Evolutionary conservation across 53 echinoderm and acorn worm species (phyloP), one percentile per base, ranked within the genome.

Genomic region (Temnopleurus reevesii): DNA sequence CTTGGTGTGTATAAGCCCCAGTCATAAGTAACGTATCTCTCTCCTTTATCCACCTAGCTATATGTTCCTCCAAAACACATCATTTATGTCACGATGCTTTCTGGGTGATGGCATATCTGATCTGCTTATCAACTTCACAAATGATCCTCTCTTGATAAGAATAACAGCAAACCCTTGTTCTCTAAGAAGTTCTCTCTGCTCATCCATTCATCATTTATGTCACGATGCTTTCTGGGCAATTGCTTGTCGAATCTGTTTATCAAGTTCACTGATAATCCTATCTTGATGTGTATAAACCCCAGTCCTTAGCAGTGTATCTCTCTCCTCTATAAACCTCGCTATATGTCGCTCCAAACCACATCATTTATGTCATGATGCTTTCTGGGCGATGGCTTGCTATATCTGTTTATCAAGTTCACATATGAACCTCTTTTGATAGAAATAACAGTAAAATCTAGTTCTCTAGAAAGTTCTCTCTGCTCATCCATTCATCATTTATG

Each of bases 221-320:
- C 53, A 51, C 15, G 53, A 36, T 88, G 86, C 45, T 94, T 92
- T 53, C 90, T 85, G 10, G 25, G 76, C 64, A n/a, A n/a, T n/a
- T n/a, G n/a, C n/a, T n/a, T n/a, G n/a, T n/a, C n/a, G 53, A 17
- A 96, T 92, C 89, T 96, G 94, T 47, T 89, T 86, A 81, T 96
- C 94, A 13, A 96, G 81, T 55, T 96, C 96, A 49, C 84, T 87
- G 44, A 96, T 94, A 46, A 96, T 96, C 64, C 94, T 90, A 41
- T 96, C 96, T 59, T 96, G 93, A 61, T 96, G 94, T 31, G 91
- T 94, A 38, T 97, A 94, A 23, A 96, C 94, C 43, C 93, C 94
- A 6, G 56, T 21, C 23, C 19, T 56, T 2, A 56, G 7, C 56
- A 56, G 21, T 8, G 5, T 56, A n/a, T n/a, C 21, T 21, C 19